A percentile compares a stretch with the other conserved stretches of the same genome.
Conservation (phyloP, 2,888 invertebrate species). For the Euzophera pinguis region DNA sequence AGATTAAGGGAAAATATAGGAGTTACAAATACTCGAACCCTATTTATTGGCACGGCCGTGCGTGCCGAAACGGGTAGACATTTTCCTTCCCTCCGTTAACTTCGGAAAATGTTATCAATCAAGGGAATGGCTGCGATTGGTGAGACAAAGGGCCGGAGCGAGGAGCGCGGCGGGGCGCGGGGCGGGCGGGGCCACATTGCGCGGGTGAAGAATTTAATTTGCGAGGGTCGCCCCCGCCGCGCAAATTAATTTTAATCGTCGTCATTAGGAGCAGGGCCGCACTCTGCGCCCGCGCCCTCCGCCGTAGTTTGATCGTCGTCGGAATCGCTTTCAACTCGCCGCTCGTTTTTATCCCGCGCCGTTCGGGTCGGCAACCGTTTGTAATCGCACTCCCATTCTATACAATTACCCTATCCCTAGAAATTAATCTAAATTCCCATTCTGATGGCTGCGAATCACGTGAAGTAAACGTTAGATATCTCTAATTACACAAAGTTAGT, state of each 20-base stretch:
- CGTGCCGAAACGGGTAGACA: slow-evolving; percentile 5
- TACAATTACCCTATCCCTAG: slow-evolving; percentile 34
- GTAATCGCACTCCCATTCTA: slow-evolving; percentile 24
- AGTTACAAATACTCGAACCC: background rate
- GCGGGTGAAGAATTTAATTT: slow-evolving; percentile 66
- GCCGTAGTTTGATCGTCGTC: slow-evolving; percentile 6
- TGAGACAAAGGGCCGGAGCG: slow-evolving; percentile 30
- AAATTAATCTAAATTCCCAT: slow-evolving; percentile 33
- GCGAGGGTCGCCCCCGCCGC: slow-evolving; percentile 38
- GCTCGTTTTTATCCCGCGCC: slow-evolving; percentile 27
- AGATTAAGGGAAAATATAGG: background rate
- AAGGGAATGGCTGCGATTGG: slow-evolving; percentile 35
- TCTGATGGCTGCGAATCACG: slow-evolving; percentile 27
- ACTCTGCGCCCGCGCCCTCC: slow-evolving; percentile 26
- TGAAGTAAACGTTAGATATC: too few relatives aligned
- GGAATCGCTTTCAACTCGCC: slow-evolving; percentile 1
- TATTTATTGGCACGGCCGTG: slow-evolving; percentile 15
- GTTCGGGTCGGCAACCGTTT: slow-evolving; percentile 18
- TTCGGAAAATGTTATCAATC: slow-evolving; percentile 40
- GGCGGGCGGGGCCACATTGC: slow-evolving; percentile 26
- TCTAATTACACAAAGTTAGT: too few relatives aligned
- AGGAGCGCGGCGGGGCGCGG: slow-evolving; percentile 16
- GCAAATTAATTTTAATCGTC: slow-evolving; percentile 76
- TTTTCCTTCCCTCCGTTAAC: background rate
- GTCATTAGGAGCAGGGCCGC: slow-evolving; percentile 49